These are phyloP conservation scores for Clavelina lepadiformis DNA, from an alignment of 23 tunicate species.

Conservation along the genomic window DNA sequence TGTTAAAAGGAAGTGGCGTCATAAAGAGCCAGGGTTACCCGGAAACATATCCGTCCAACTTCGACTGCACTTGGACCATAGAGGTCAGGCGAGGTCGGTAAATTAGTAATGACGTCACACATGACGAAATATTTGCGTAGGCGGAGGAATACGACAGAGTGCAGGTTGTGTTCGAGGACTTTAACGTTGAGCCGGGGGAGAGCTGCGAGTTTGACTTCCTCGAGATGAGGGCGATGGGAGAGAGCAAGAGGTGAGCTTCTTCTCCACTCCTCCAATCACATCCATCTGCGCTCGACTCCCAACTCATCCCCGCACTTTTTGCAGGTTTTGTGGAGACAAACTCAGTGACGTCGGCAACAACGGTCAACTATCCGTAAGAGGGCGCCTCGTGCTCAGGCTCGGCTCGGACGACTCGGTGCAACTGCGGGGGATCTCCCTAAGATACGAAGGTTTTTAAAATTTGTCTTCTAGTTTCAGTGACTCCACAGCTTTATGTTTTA, in stretches of 20 bases:
- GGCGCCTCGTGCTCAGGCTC: conserved; percentile 16
- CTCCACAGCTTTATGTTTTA: no score
- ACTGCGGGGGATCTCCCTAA: conserved; percentile 40
- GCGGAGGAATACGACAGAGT: conserved; percentile 28
- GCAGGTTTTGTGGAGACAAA: conserved; percentile 67
- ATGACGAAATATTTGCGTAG: conserved; percentile 8
- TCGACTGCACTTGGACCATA: conserved; percentile 68
- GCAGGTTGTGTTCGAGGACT: conserved; percentile 20
- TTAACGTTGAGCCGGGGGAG: conserved; percentile 48
- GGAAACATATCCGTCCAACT: conserved; percentile 35
- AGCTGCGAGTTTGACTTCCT: conserved; percentile 49
- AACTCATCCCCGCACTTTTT: not conserved
- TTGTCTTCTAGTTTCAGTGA: no score
- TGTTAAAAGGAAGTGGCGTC: conserved; percentile 38
- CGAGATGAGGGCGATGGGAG: conserved; percentile 1
- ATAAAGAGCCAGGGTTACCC: conserved; percentile 61
- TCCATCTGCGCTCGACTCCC: no score
- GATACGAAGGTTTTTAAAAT: conserved; percentile 29
- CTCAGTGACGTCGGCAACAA: conserved; percentile 36
- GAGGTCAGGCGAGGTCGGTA: conserved; percentile 21
- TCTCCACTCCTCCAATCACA: not conserved
- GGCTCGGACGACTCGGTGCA: conserved; percentile 57
- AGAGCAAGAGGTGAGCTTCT: conserved; percentile 15
- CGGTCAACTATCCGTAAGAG: conserved; percentile 37
- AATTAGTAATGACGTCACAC: not conserved